Base-by-base conservation (phyloP, 2,797 vertebrate species). In the Vipera ursinii region DNA sequence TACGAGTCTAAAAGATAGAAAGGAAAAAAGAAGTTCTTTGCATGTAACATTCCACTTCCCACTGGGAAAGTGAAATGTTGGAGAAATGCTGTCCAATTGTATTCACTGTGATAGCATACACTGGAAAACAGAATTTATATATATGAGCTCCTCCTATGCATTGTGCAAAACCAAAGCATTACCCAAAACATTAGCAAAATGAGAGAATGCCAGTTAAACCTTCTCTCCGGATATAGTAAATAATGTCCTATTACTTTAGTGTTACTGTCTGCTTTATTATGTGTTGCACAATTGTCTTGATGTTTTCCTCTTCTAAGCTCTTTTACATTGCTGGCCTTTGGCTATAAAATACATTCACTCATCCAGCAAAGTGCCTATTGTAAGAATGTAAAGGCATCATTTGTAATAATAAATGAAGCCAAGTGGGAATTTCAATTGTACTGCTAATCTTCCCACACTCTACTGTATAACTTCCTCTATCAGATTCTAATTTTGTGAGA, bases 1-100 rank as follows among this genome's bases (percentile, higher is more conserved):
- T 99, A 94, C 99, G 98, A 1, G 98, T 98, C 99, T 99, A 97
- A 0, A 88, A 7, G 51, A 32, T 10, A 87, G 32, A 87, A 88
- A 22, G 12, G 7, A 32, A 0, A 0, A 15, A 1, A 61, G 17
- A 17, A 0, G 2, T 4, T 12, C 4, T 51, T 61, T 6, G 28
- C 3, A n/a, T 14, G 0, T 0, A 57, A 57, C 4, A 3, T 7
- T 4, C 82, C 53, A 6, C 0, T 3, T 0, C 6, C 91, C 92
- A 85, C 2, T 20, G 14, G 69, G 69, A 73, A 73, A 32, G n/a
- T 69, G 65, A 14, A 32, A 10, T 15, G 82, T 3, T 86, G 55
- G 51, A 55, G 55, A 85, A 59, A 55, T 22, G 28, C 14, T 26
- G 22, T 7, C 60, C n/a, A 92, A 28, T 44, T 63, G 61, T 55